These are phyloP conservation scores for Silurus lanzhouensis DNA, from an alignment of 2,797 vertebrate genomes.

Conservation along the genomic window DNA sequence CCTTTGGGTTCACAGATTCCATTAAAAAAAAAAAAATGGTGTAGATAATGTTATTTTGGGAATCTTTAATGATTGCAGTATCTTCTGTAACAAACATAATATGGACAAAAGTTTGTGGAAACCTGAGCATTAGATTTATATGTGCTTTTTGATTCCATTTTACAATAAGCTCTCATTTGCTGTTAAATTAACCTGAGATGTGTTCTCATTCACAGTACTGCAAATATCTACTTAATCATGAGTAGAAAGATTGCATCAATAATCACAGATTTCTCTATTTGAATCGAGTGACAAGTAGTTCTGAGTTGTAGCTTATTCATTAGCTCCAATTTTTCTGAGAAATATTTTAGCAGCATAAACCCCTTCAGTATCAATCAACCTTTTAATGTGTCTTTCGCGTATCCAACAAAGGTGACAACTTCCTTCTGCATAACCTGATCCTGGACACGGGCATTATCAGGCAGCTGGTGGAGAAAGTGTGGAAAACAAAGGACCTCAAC, in stretches of 20 bases:
- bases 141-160: no score
- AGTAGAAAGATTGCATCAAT: background rate
- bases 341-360: no score
- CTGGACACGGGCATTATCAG: slow-evolving; percentile 96
- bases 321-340: background rate
- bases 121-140: background rate
- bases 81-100: background rate
- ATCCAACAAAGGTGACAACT: slow-evolving; percentile 82
- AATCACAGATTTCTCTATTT: background rate
- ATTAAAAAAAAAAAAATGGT: background rate
- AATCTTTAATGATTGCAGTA: background rate
- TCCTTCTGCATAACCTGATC: slow-evolving; percentile 96
- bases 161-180: no score
- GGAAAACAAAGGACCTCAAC: slow-evolving; percentile 94
- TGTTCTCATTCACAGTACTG: no score
- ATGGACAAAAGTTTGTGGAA: background rate
- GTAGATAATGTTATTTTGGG: background rate
- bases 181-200: no score
- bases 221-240: no score
- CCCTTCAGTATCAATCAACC: background rate
- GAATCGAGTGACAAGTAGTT: no score
- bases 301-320: background rate
- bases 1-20: no score
- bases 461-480: slow-evolving; percentile 93
- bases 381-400: background rate